Evolutionary conservation across 1,140 invertebrate genomes (phyloP), one percentile per base, ranked within the genome.

Genomic region (Thaumatotibia leucotreta): DNA sequence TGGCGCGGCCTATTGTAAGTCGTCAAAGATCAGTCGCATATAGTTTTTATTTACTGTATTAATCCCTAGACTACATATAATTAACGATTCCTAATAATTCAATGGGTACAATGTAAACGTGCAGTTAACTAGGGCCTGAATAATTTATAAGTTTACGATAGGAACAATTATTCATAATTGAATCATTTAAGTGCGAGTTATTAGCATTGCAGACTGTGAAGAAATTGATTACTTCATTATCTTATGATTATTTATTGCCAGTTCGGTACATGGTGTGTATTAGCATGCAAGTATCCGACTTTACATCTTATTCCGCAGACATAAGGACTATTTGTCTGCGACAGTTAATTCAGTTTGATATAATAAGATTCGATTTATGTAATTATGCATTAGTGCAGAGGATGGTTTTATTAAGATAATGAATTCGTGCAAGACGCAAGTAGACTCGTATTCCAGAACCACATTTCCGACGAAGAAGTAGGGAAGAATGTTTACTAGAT

Each of bases 61-160:
- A n/a, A n/a, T n/a, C n/a, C n/a, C n/a, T n/a, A n/a, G n/a, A 17
- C 39, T 20, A 20, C 17, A 45, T 20, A 45, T 45, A 45, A 8
- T 4, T 20, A 45, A 20, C 17, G 8, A 45, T 45, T 45, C 17
- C 39, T 20, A 45, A 20, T 45, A 45, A 20, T 45, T 45, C 17
- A n/a, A n/a, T 17, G 20, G 20, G n/a, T 45, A 45, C 39, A 45
- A 45, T 14, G 39, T 45, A n/a, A 45, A 45, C 39, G 20, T n/a
- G n/a, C n/a, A 45, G n/a, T 45, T 45, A 45, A 45, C 17, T 20
- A 45, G 39, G 39, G 3, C 20, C 24, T 58, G 52, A 58, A 58
- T 58, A 58, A n/a, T 58, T 24, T 29, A 58, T 58, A 24, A 58
- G 52, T 58, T 58, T 58, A 24, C 52, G 52, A 58, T 58, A 58